Evolutionary conservation across 2,113 vertebrate species (phyloP).

Genomic region (Cyanoramphus novaezelandiae): DNA sequence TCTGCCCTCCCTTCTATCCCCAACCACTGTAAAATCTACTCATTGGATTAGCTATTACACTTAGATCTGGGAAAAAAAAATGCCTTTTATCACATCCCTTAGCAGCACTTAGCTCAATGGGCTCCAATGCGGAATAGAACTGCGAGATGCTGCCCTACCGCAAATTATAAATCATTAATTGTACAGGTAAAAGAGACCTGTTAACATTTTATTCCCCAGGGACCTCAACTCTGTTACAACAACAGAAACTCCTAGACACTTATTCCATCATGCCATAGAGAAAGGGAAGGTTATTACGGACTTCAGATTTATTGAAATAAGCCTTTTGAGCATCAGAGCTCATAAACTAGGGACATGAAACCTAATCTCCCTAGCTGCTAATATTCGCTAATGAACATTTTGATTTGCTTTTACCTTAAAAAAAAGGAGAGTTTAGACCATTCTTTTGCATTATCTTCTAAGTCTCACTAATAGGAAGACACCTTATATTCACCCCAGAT

Average conservation of each 20-base stretch:
- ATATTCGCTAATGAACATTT: background rate
- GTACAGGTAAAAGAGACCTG: background rate
- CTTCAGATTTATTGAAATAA: background rate
- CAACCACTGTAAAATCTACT: background rate
- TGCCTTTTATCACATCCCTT: background rate
- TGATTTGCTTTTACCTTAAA: background rate
- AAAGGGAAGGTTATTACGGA: background rate
- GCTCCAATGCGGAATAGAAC: background rate
- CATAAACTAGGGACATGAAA: background rate
- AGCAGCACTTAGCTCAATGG: background rate
- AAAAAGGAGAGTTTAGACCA: background rate
- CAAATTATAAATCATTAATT: background rate
- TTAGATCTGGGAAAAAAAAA: background rate
- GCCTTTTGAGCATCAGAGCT: background rate
- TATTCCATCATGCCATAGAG: background rate
- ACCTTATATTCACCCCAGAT: background rate
- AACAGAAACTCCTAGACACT: background rate
- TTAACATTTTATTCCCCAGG: background rate
- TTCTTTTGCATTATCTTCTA: background rate
- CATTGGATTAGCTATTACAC: background rate
- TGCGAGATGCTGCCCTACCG: background rate
- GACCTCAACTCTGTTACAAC: background rate
- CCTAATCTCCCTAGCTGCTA: background rate
- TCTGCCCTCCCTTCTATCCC: background rate
- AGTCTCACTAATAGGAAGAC: background rate